Conservation (phyloP, 2,888 invertebrate species). For the Protodeltote pygarga region DNA sequence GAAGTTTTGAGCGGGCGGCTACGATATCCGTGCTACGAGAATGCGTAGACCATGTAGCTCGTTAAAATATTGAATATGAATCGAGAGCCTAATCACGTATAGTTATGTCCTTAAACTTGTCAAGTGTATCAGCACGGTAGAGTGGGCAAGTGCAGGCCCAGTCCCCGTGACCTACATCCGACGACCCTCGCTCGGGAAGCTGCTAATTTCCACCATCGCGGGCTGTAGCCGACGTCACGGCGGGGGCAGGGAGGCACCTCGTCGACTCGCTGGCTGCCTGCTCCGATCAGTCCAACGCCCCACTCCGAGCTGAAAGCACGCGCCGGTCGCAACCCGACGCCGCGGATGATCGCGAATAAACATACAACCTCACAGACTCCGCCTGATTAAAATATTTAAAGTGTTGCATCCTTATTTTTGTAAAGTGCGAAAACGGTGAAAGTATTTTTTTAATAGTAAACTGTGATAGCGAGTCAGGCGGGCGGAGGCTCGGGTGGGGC, state of each 20-base stretch:
- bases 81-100: constrained; percentile 68
- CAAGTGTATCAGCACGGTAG: constrained; percentile 80
- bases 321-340: constrained; percentile 65
- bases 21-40: constrained; percentile 43
- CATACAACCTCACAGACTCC: constrained; percentile 65
- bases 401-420: constrained; percentile 68
- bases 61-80: constrained; percentile 31
- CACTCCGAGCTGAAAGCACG: constrained; percentile 73
- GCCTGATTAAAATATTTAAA: constrained; percentile 67
- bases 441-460: constrained; percentile 69
- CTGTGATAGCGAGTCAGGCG: constrained; percentile 79
- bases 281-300: constrained; percentile 78
- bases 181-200: constrained; percentile 86
- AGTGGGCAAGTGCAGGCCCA: constrained; percentile 83
- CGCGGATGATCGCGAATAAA: constrained; percentile 69
- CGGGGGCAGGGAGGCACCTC: constrained; percentile 70
- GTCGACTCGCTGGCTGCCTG: constrained; percentile 68
- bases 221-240: constrained; percentile 76
- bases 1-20: constrained; percentile 13
- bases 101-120: constrained; percentile 85
- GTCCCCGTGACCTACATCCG: constrained; percentile 86
- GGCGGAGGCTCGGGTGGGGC: constrained; percentile 82
- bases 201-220: constrained; percentile 85
- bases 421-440: constrained; percentile 72
- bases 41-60: constrained; percentile 32